Percentiles rank a stretch among this genome's conserved stretches.
Conservation (phyloP, 2,113 vertebrate species). For the Heterotis niloticus region DNA sequence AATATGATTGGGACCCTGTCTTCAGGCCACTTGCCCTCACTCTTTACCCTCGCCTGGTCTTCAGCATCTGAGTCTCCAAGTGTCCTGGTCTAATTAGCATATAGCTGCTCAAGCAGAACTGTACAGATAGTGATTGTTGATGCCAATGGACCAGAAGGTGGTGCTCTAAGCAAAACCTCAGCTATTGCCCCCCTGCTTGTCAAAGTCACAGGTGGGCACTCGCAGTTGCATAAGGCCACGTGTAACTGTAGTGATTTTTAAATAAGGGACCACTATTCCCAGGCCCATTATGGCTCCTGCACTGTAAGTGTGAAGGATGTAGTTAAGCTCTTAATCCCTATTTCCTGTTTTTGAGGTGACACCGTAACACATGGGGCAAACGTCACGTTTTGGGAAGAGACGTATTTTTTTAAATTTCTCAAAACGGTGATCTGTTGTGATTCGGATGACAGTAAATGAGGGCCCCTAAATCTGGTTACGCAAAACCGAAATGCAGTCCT, state of each 20-base stretch:
- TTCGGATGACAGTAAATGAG: slow-evolving; percentile 47
- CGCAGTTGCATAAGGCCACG: no score
- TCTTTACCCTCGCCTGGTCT: background rate
- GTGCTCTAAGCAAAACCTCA: slow-evolving; percentile 45
- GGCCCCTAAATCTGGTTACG: slow-evolving; percentile 22
- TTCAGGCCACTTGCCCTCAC: background rate
- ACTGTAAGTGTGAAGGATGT: no score
- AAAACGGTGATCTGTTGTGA: no score
- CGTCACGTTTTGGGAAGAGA: no score
- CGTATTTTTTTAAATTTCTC: no score
- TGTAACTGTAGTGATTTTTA: no score
- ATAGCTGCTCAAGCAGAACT: background rate
- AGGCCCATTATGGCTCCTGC: no score
- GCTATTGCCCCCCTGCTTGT: slow-evolving; percentile 24
- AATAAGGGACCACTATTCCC: no score
- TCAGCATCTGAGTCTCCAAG: background rate
- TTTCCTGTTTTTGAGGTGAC: no score
- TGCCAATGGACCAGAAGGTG: slow-evolving; percentile 47
- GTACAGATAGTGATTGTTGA: background rate
- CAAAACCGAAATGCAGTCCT: slow-evolving; percentile 52
- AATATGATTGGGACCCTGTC: slow-evolving; percentile 50
- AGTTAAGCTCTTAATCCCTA: no score
- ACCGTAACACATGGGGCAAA: no score
- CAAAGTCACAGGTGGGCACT: background rate
- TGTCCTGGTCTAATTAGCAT: background rate